These are phyloP conservation scores for Pararge aegeria DNA, from an alignment of 1,140 invertebrate genomes.

Conservation along the genomic window DNA sequence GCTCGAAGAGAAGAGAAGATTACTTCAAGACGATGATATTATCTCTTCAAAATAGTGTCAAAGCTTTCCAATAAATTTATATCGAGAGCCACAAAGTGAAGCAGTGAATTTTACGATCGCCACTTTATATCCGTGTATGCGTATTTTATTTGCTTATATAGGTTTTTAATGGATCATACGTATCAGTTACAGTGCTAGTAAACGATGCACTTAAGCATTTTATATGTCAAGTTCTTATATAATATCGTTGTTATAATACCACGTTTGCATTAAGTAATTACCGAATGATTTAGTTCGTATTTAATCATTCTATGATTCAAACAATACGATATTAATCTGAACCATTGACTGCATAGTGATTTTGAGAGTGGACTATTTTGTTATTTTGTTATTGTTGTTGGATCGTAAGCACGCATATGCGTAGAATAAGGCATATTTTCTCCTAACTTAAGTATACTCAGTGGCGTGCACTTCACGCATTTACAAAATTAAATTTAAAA, in stretches of 20 bases:
- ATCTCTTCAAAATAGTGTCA: constrained; percentile 39
- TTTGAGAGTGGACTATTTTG: too few relatives aligned
- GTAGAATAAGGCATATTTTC: too few relatives aligned
- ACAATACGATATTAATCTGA: background rate
- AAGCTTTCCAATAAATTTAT: constrained; percentile 69
- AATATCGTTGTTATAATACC: background rate
- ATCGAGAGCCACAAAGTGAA: constrained; percentile 63
- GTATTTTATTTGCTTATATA: constrained; percentile 74
- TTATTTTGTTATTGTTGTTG: too few relatives aligned
- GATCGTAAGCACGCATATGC: too few relatives aligned
- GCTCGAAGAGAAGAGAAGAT: background rate
- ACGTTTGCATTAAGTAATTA: constrained; percentile 32
- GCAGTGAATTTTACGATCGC: constrained; percentile 68
- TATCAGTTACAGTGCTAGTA: constrained; percentile 61
- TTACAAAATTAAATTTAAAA: too few relatives aligned
- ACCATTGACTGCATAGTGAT: too few relatives aligned
- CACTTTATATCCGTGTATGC: constrained; percentile 60
- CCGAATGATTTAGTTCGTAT: background rate
- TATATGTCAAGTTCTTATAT: background rate
- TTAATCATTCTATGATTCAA: background rate
- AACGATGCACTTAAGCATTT: constrained; percentile 56
- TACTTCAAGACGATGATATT: constrained; percentile 14
- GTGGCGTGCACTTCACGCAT: too few relatives aligned
- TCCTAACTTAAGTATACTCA: too few relatives aligned
- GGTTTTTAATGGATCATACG: constrained; percentile 65